Conservation (phyloP, 2,888 invertebrate species). For the Drosophila colorata region DNA sequence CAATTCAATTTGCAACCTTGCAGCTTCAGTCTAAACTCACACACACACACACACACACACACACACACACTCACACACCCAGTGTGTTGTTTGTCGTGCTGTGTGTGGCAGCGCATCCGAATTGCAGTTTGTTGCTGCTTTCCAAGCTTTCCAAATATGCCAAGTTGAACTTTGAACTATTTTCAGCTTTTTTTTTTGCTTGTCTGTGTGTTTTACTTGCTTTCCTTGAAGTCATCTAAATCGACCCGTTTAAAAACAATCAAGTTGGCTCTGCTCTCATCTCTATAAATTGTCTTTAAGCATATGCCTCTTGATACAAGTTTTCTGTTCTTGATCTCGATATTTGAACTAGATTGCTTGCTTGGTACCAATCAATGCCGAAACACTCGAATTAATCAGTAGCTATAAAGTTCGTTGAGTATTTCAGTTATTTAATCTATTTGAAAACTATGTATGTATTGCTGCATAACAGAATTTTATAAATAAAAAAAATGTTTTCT, state of each 20-base stretch:
- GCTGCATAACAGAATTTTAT: no score
- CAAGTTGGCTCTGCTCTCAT: background rate
- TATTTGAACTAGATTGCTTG: background rate
- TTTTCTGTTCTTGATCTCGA: constrained; percentile 29
- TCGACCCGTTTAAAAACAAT: constrained; percentile 7
- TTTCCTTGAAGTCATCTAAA: constrained; percentile 31
- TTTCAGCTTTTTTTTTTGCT: background rate
- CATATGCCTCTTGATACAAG: constrained; percentile 18
- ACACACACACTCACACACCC: constrained; percentile 9
- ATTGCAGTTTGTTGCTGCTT: constrained; percentile 40
- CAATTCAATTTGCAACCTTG: constrained; percentile 70
- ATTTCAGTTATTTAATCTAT: background rate
- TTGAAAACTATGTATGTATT: no score
- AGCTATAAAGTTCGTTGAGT: background rate
- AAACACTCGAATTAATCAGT: background rate
- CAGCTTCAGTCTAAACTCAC: constrained; percentile 44
- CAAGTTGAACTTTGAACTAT: constrained; percentile 56
- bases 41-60: constrained; percentile 21
- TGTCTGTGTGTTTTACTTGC: constrained; percentile 3
- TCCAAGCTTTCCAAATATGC: constrained; percentile 57
- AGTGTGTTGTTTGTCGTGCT: constrained; percentile 21
- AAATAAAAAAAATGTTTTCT: no score
- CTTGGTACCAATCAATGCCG: background rate
- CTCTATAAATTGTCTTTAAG: constrained; percentile 15
- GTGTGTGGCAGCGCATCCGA: constrained; percentile 10